Conservation (phyloP, 2,888 invertebrate species). For the Petrophora chlorosata region DNA sequence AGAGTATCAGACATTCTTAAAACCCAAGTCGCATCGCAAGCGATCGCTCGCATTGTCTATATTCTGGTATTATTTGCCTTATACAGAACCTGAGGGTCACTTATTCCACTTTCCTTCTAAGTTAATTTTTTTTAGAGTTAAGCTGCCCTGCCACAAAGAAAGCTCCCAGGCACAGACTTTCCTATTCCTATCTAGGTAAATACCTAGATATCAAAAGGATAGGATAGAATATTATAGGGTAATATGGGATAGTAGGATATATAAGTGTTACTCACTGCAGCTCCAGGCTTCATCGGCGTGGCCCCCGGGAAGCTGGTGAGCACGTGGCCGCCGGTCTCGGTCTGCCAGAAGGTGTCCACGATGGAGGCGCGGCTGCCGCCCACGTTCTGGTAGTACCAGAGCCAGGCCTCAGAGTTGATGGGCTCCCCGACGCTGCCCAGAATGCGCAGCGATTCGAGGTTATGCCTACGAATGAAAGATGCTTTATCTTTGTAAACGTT, state of each 20-base stretch:
- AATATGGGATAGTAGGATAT: too few relatives aligned
- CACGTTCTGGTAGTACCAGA: slow-evolving; percentile 95
- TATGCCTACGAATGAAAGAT: slow-evolving; percentile 76
- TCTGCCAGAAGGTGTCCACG: slow-evolving; percentile 99
- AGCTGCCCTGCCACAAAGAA: too few relatives aligned
- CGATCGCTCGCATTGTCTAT: too few relatives aligned
- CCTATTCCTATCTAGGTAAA: neutral
- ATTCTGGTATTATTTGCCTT: too few relatives aligned
- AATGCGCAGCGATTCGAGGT: slow-evolving; percentile 87
- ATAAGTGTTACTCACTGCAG: slow-evolving; percentile 89
- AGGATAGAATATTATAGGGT: neutral
- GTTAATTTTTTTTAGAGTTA: too few relatives aligned
- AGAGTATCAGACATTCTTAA: too few relatives aligned
- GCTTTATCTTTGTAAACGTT: neutral
- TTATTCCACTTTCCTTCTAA: too few relatives aligned
- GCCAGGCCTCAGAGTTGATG: slow-evolving; percentile 99
- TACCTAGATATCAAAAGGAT: neutral
- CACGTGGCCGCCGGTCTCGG: slow-evolving; percentile 99
- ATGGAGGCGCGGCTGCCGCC: slow-evolving; percentile 94
- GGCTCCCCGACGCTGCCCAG: slow-evolving; percentile 99
- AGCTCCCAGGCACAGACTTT: too few relatives aligned
- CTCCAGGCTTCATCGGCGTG: slow-evolving; percentile 98
- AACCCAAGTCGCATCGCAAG: too few relatives aligned
- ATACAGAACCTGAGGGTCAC: too few relatives aligned
- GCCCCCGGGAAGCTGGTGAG: slow-evolving; percentile 98